Conservation (phyloP, 2,797 vertebrate genomes). For the Hypotaenidia okinawae region DNA sequence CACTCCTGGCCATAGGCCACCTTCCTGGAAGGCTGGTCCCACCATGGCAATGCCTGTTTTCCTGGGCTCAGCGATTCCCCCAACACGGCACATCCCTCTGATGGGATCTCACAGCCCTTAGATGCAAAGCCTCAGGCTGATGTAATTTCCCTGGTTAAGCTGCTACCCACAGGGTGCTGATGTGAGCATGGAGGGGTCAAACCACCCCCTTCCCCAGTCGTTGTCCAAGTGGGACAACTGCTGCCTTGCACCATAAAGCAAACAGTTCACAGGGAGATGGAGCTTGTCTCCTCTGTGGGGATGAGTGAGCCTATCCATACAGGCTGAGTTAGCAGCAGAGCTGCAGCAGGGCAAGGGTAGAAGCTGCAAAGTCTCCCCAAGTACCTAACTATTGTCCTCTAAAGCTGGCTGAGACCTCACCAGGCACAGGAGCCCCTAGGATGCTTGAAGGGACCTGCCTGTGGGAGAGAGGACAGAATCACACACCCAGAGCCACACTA, state of each 20-base stretch:
- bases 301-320: background rate
- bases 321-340: background rate
- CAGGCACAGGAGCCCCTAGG: background rate
- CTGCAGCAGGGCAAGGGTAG: background rate
- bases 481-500: accelerated
- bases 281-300: background rate
- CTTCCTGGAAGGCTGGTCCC: background rate
- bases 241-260: background rate
- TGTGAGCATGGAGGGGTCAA: background rate
- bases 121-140: background rate
- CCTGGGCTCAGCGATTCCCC: background rate
- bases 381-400: background rate
- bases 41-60: background rate
- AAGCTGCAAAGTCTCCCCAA: background rate
- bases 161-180: background rate
- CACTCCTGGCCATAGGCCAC: background rate
- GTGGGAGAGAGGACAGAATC: background rate
- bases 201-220: background rate
- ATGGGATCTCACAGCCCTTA: background rate
- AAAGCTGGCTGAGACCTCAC: background rate
- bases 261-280: background rate
- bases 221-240: background rate
- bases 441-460: background rate
- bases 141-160: background rate
- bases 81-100: background rate